Evolutionary conservation across 2,797 vertebrate genomes (phyloP), one percentile per base, ranked within the genome.

Genomic region (Danio choprae): DNA sequence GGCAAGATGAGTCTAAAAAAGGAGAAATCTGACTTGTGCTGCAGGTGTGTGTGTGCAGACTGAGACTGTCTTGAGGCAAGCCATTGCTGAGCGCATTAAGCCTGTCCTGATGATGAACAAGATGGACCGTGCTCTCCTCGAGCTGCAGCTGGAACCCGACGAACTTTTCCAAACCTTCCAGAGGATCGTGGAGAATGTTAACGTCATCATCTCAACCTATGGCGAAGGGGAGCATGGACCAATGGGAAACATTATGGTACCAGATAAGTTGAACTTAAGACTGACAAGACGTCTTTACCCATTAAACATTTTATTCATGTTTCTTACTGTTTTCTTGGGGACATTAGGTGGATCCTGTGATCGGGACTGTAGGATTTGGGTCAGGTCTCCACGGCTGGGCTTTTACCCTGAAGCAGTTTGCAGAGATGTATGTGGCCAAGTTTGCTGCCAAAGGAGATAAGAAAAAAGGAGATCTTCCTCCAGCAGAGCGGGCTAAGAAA

Each of bases 371-470:
- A 6, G 91, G 90, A 16, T 91, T 93, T 65, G 91, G 89, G 10
- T 92, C 90, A 13, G 88, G 88, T 15, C 84, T 93, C 38, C 88
- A 87, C 4, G 89, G 90, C 56, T 93, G 91, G 90, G 89, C 91
- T 12, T 92, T 93, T 75, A 91, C 91, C 38, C 86, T 92, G 41
- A 93, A 92, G 82, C 90, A 89, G 79, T 93, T 93, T 88, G 89
- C 91, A 8, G 90, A 92, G 84, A 92, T 90, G 89, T 90, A 90
- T 0, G 89, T 93, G 48, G 87, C 87, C 55, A 92, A 89, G 72
- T 92, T 91, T 84, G 74, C 88, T 70, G 86, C 89, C 77, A 90
- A 92, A 88, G 90, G 89, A n/a, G 91, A 90, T 53, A 91, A 92
- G 84, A 81, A 92, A 79, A 81, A 88, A 70, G 38, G 65, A 3